Conservation (phyloP, 1,140 invertebrate genomes). For the Solen grandis region DNA sequence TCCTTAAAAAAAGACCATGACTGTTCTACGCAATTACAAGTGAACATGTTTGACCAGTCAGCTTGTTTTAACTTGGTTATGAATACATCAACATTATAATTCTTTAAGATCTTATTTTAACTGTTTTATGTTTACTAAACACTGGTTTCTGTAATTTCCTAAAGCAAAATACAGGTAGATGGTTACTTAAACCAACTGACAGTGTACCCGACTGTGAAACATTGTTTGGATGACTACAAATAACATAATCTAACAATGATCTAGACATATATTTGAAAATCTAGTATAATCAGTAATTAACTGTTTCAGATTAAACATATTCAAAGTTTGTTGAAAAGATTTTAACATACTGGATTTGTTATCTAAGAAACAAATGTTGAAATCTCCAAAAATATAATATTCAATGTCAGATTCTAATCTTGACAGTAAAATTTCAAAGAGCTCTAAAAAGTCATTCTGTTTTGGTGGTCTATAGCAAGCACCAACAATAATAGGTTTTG, state of each 20-base stretch:
- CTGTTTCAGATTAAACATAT: slow-evolving; percentile 40
- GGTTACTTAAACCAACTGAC: slow-evolving; percentile 30
- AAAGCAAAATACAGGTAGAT: slow-evolving; percentile 46
- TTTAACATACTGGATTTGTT: slow-evolving; percentile 12
- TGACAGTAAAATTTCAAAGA: slow-evolving; percentile 20
- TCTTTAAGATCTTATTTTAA: no score
- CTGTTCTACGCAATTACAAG: no score
- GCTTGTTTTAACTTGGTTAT: no score
- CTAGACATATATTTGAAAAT: slow-evolving; percentile 21
- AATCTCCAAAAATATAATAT: slow-evolving; percentile 42
- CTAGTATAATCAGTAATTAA: slow-evolving; percentile 38
- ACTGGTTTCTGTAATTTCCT: slow-evolving; percentile 16
- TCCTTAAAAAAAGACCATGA: no score
- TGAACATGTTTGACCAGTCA: no score
- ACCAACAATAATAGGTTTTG: slow-evolving; percentile 35
- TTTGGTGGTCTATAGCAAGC: slow-evolving; percentile 37
- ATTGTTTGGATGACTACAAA: slow-evolving; percentile 36
- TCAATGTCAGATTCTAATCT: slow-evolving; percentile 18
- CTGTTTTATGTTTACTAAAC: slow-evolving; percentile 20
- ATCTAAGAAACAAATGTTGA: no score
- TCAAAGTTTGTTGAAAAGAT: slow-evolving; percentile 21
- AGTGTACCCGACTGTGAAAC: slow-evolving; percentile 40
- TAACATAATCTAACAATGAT: slow-evolving; percentile 44
- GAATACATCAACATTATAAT: no score
- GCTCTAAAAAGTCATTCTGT: slow-evolving; percentile 8